phyloP scores from a whole-genome alignment of 2,797 vertebrate species.

The Potorous gilbertii region DNA sequence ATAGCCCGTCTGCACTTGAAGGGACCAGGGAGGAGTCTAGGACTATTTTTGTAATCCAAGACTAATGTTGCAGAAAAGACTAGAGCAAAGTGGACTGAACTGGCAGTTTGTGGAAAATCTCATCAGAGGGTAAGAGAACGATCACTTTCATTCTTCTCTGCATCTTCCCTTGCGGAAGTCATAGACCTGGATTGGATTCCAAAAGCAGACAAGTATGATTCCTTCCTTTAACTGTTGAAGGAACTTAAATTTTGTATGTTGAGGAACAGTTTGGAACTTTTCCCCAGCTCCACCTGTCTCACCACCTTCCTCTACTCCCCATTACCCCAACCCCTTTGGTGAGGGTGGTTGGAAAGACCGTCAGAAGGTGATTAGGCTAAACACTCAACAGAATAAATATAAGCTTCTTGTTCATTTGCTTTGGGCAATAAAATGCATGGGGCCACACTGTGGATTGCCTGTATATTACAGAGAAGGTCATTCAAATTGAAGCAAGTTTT shows the following conservation, averaged over 20 bases:
- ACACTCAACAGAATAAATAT: not conserved
- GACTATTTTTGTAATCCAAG: not conserved
- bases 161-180: not conserved
- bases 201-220: not conserved
- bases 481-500: not conserved
- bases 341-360: not conserved
- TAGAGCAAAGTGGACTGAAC: not conserved
- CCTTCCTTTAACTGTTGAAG: not conserved
- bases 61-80: not conserved
- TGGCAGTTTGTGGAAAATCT: not conserved
- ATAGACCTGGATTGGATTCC: not conserved
- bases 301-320: not conserved
- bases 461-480: not conserved
- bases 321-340: not conserved
- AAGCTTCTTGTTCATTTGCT: not conserved
- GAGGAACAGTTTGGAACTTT: not conserved
- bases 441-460: not conserved
- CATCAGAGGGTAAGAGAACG: not conserved
- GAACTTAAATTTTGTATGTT: not conserved
- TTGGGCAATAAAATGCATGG: not conserved
- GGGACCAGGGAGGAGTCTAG: not conserved
- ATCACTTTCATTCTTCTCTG: not conserved
- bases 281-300: not conserved
- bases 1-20: not conserved
- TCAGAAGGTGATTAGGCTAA: not conserved